A percentile compares a stretch with the other conserved stretches of the same genome.
phyloP scores from a whole-genome alignment of 2,797 vertebrate species.

The Mallotus villosus region DNA sequence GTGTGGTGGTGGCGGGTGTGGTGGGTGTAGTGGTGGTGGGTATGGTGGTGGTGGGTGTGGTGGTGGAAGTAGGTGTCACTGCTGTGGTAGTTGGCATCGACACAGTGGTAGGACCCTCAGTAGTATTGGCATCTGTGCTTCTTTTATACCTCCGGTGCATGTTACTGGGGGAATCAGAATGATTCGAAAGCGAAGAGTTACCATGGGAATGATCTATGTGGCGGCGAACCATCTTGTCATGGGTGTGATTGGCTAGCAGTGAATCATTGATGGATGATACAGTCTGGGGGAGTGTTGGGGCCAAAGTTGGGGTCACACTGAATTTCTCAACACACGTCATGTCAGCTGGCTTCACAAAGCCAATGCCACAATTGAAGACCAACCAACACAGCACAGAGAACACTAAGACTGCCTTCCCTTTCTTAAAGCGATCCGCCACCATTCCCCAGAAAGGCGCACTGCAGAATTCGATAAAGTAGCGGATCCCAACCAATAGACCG shows the following conservation, averaged over 20 bases:
- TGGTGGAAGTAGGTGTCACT: neutral
- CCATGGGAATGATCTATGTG: neutral
- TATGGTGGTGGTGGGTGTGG: neutral
- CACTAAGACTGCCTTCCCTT: constrained; percentile 89
- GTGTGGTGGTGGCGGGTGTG: neutral
- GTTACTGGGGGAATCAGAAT: neutral
- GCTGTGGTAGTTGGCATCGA: neutral
- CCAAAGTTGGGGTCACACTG: constrained; percentile 17
- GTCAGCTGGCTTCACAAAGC: constrained; percentile 88
- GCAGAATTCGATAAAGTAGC: constrained; percentile 99
- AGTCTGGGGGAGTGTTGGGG: neutral
- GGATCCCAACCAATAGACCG: constrained; percentile 91
- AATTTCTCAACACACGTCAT: constrained; percentile 80
- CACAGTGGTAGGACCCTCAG: neutral
- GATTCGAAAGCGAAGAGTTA: neutral
- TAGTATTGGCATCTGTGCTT: constrained; percentile 34
- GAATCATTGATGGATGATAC: constrained; percentile 59
- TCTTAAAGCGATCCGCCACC: constrained; percentile 92
- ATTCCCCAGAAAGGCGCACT: constrained; percentile 98
- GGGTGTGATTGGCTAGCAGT: constrained; percentile 33
- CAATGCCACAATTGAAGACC: constrained; percentile 92
- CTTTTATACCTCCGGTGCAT: constrained; percentile 24
- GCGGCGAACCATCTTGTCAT: constrained; percentile 39
- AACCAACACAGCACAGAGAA: constrained; percentile 96
- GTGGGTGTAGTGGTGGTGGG: neutral